Evolutionary conservation across 2,797 vertebrate genomes (phyloP), one percentile per base, ranked within the genome.

Genomic region (Clarias pachynema): DNA sequence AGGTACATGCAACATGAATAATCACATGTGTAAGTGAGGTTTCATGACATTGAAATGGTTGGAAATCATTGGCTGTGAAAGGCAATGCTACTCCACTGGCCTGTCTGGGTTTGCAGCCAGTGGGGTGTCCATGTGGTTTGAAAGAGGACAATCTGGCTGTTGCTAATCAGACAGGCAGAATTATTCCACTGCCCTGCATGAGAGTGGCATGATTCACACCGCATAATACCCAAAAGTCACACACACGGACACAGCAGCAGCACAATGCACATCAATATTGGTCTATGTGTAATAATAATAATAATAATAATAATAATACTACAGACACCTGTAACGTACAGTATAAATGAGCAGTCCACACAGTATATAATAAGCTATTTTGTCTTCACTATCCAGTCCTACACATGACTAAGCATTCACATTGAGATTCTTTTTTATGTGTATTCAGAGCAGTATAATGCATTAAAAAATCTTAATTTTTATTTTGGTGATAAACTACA

Each of bases 81-180:
- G 60, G 70, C 34, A 29, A 40, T 26, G 72, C 63, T 62, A 34
- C 80, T 70, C 77, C 40, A 63, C 44, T 79, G 66, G 83, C 82
- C 83, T 85, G 83, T 77, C 69, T 73, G 34, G 34, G 9, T 3
- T 75, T 34, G 63, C 37, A 40, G 74, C 31, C 73, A 49, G 75
- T 68, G 65, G 85, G 69, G 65, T 62, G 57, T 85, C 85, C 82
- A 82, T 82, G 73, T 79, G 77, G 63, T 87, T 79, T 75, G 29
- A 80, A 88, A 31, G 74, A 74, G 53, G 53, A 79, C 85, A 86
- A 81, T 70, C 81, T 82, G 84, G 57, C 65, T 69, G 34, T 24
- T 66, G 75, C 77, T 75, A 87, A 84, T 82, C 85, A 73, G 83
- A 83, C 84, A 79, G 81, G 77, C 81, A 87, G 73, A 73, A 84